These are phyloP conservation scores for Herminia tarsipennalis DNA, from an alignment of 2,888 invertebrate species.

Conservation along the genomic window DNA sequence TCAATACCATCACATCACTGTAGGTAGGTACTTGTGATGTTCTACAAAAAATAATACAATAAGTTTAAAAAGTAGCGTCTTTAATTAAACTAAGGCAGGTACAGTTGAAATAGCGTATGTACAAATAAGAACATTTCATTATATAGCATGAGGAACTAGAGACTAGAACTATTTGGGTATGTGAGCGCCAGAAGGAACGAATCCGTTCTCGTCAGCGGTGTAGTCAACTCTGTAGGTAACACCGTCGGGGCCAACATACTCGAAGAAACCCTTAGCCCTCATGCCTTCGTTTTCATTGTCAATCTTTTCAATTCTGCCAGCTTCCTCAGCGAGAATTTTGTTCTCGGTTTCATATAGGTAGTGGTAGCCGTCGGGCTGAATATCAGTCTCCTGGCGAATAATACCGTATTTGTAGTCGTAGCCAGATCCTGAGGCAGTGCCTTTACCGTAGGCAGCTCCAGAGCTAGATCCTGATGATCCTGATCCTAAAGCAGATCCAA, in stretches of 20 bases:
- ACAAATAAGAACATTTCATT: not conserved
- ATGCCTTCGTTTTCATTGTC: constrained; percentile 61
- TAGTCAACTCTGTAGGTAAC: constrained; percentile 79
- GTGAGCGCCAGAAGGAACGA: constrained; percentile 67
- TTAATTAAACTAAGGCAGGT: no score
- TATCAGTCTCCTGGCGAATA: constrained; percentile 72
- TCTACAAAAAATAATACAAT: no score
- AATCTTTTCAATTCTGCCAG: constrained; percentile 69
- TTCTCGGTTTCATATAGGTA: constrained; percentile 81
- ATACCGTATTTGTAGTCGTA: constrained; percentile 76
- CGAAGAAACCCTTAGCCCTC: constrained; percentile 74
- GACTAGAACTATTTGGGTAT: constrained; percentile 62
- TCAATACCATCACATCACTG: no score
- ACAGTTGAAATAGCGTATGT: not conserved
- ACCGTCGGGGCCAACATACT: constrained; percentile 76
- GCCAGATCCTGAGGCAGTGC: constrained; percentile 16
- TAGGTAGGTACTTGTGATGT: no score
- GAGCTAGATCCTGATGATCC: constrained; percentile 1
- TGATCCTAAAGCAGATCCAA: constrained; percentile 15
- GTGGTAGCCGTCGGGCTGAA: constrained; percentile 72
- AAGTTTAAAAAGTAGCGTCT: no score
- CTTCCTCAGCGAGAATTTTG: constrained; percentile 78
- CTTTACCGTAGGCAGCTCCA: constrained; percentile 24
- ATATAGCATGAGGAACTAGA: constrained; percentile 9
- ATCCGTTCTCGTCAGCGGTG: constrained; percentile 79